Percentiles rank a stretch among this genome's conserved stretches.
phyloP scores from a whole-genome alignment of 2,888 invertebrate genomes.

The Nemapogon koenigi region DNA sequence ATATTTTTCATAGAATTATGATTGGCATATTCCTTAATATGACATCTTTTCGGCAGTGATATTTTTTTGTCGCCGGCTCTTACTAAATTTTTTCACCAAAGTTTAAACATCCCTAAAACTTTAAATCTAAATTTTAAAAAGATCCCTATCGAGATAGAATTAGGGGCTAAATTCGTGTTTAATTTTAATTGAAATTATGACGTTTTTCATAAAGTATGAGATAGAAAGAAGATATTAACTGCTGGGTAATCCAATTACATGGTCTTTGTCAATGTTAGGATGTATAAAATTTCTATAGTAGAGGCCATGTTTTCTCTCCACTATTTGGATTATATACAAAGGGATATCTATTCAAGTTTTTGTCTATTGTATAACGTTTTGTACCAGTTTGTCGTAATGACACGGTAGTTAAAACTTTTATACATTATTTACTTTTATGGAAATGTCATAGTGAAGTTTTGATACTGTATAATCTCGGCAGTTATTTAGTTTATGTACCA shows the following conservation, averaged over 20 bases:
- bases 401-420: conserved; percentile 22
- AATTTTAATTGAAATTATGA: neutral
- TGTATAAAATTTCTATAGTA: conserved; percentile 59
- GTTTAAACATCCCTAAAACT: neutral
- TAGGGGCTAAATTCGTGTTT: neutral
- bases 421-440: neutral
- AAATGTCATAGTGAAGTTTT: too few relatives aligned
- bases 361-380: conserved; percentile 31
- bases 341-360: conserved; percentile 42
- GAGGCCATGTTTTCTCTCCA: conserved; percentile 43
- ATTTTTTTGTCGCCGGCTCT: conserved; percentile 57
- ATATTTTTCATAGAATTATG: conserved; percentile 60
- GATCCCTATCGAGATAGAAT: too few relatives aligned
- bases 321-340: conserved; percentile 40
- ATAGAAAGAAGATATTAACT: conserved; percentile 53
- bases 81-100: conserved; percentile 22
- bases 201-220: neutral
- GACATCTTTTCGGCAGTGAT: conserved; percentile 62
- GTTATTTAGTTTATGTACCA: too few relatives aligned
- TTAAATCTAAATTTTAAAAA: neutral
- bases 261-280: conserved; percentile 57
- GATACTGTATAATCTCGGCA: too few relatives aligned
- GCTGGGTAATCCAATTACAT: conserved; percentile 60
- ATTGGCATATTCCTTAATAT: conserved; percentile 65
- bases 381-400: conserved; percentile 29